These are phyloP conservation scores for Catharus ustulatus DNA, from an alignment of 2,797 vertebrate species.

Conservation along the genomic window DNA sequence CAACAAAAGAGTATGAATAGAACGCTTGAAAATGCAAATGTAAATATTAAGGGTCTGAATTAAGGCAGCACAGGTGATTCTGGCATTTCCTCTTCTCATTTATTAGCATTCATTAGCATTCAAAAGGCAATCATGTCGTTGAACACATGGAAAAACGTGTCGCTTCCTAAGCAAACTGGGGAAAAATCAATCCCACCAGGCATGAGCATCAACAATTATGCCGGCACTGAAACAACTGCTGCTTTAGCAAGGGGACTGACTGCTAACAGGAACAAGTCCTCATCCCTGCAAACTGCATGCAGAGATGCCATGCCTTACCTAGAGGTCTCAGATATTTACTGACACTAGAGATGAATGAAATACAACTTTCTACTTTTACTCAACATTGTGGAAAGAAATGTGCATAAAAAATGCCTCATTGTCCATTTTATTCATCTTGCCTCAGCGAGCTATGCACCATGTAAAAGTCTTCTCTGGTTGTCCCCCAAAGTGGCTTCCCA, in stretches of 20 bases:
- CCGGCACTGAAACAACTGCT: background rate
- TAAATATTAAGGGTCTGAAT: background rate
- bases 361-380: background rate
- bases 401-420: fast-evolving
- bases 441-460: fast-evolving
- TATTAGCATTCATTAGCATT: background rate
- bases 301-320: fast-evolving
- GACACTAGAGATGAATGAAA: background rate
- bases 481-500: fast-evolving
- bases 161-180: background rate
- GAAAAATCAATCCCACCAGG: background rate
- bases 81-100: background rate
- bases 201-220: background rate
- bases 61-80: background rate
- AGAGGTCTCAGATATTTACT: background rate
- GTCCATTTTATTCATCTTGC: background rate
- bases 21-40: background rate
- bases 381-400: background rate
- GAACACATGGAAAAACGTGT: background rate
- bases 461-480: background rate
- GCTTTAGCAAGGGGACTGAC: background rate
- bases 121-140: background rate
- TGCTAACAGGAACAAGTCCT: background rate
- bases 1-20: background rate
- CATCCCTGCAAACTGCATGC: background rate